Conservation (phyloP, 2,888 invertebrate genomes). For the Orthosia gracilis region DNA sequence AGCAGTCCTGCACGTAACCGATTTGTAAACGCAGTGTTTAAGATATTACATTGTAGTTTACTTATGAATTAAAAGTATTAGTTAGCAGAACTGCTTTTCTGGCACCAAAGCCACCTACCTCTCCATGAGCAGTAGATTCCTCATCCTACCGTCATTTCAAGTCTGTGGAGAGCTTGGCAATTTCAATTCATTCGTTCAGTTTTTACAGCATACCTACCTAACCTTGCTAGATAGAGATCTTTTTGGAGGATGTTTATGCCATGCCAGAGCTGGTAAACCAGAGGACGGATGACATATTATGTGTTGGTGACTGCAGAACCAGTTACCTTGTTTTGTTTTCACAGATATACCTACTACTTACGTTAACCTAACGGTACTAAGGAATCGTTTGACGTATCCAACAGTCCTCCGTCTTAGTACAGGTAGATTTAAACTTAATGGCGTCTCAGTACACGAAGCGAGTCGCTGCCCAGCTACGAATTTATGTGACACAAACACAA, state of each 20-base stretch:
- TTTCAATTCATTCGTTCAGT: background rate
- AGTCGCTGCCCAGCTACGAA: no score
- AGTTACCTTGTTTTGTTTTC: background rate
- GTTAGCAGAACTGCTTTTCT: background rate
- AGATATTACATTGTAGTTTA: background rate
- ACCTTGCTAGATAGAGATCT: background rate
- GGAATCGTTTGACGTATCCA: no score
- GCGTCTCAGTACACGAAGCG: no score
- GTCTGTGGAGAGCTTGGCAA: background rate
- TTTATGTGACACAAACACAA: no score
- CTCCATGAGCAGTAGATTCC: background rate
- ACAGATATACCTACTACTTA: no score
- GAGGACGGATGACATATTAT: background rate
- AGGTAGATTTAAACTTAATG: no score
- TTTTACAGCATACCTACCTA: background rate
- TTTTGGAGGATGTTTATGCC: background rate
- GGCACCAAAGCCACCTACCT: background rate
- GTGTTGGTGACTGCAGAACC: background rate
- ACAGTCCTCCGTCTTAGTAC: no score
- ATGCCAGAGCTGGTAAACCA: background rate
- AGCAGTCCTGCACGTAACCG: background rate
- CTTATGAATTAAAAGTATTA: background rate
- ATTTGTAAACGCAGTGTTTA: background rate
- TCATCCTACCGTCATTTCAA: background rate
- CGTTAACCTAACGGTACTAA: no score